phyloP scores from a whole-genome alignment of 2,888 invertebrate species.

The Sarcophaga carnaria region DNA sequence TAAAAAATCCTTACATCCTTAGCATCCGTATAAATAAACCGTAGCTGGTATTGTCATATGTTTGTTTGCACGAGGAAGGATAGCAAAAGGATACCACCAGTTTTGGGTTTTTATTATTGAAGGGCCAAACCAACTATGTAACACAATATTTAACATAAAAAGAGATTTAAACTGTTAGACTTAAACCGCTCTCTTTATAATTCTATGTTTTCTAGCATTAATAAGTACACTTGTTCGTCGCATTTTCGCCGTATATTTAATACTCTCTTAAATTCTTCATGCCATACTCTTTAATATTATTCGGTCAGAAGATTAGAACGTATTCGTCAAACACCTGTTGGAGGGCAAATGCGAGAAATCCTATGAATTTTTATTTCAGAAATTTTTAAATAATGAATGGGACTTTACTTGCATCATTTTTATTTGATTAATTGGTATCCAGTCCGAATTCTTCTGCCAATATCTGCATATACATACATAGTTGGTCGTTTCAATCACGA shows the following conservation, averaged over 20 bases:
- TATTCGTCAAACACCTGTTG: constrained; percentile 18
- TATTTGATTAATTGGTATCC: not conserved
- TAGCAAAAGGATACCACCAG: not conserved
- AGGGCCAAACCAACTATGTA: not conserved
- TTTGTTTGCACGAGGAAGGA: no score
- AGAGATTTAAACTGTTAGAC: not conserved
- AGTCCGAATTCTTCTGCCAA: no score
- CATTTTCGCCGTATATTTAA: not conserved
- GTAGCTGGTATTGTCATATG: no score
- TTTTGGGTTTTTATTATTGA: not conserved
- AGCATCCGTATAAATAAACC: no score
- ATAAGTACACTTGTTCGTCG: not conserved
- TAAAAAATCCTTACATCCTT: no score
- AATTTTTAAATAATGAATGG: not conserved
- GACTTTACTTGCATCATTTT: not conserved
- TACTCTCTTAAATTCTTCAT: not conserved
- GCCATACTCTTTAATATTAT: not conserved
- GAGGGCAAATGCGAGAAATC: not conserved
- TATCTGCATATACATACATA: no score
- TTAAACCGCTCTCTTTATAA: not conserved
- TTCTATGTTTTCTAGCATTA: constrained; percentile 31
- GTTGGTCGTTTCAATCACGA: no score
- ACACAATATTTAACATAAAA: not conserved
- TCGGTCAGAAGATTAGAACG: not conserved
- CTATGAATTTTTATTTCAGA: no score